These are phyloP conservation scores for Motacilla alba DNA, from an alignment of 2,113 vertebrate species.

Conservation along the genomic window DNA sequence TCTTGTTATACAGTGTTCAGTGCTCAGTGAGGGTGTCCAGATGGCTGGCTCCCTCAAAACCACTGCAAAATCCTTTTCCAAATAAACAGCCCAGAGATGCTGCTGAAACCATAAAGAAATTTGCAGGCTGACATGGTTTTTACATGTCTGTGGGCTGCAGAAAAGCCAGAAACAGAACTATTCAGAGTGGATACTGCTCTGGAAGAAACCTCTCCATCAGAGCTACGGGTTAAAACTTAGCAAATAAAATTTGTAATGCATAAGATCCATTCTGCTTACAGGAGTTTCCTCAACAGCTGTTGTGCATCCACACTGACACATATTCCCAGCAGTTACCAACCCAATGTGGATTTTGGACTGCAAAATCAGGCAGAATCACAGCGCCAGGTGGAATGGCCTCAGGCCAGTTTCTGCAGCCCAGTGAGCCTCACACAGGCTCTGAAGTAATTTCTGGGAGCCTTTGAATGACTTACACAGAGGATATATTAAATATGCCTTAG, in stretches of 20 bases:
- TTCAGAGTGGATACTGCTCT: not conserved
- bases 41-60: not conserved
- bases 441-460: not conserved
- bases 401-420: not conserved
- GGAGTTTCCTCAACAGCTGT: not conserved
- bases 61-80: not conserved
- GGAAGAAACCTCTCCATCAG: not conserved
- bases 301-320: not conserved
- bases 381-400: not conserved
- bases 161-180: not conserved
- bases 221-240: not conserved
- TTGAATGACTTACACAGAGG: not conserved
- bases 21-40: not conserved
- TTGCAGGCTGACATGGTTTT: not conserved
- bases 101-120: not conserved
- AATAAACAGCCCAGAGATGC: rapidly evolving
- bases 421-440: not conserved
- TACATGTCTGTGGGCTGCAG: not conserved
- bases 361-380: not conserved
- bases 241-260: not conserved
- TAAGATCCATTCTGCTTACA: not conserved
- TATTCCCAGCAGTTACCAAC: not conserved
- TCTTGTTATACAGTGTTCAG: not conserved
- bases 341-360: not conserved
- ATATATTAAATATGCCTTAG: not conserved